phyloP scores from a whole-genome alignment of 2,797 vertebrate genomes.

The Dermochelys coriacea region DNA sequence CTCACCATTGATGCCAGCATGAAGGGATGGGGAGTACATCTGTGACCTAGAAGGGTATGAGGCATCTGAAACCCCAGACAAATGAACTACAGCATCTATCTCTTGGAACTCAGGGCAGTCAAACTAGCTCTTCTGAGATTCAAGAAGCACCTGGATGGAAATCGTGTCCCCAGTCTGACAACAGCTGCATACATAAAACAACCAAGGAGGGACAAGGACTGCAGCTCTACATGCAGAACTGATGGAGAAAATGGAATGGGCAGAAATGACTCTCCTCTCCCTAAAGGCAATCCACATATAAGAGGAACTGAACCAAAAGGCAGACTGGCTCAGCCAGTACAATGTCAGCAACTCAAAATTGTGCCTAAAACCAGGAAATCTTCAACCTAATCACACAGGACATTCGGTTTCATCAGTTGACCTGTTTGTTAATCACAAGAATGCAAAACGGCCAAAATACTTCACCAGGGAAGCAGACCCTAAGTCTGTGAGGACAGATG shows the following conservation, averaged over 20 bases:
- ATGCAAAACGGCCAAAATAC: too few species aligned
- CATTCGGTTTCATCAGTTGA: not conserved
- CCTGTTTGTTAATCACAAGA: too few species aligned
- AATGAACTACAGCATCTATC: not conserved
- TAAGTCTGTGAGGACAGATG: too few species aligned
- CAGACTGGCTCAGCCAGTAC: not conserved
- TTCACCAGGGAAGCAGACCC: too few species aligned
- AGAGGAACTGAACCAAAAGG: not conserved
- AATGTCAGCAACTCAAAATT: not conserved
- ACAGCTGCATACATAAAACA: not conserved
- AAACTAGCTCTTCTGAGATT: not conserved
- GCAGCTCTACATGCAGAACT: not conserved
- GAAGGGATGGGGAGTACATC: not conserved
- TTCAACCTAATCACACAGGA: not conserved
- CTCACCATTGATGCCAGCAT: not conserved
- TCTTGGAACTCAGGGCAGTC: not conserved
- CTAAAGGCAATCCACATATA: not conserved
- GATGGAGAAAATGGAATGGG: not conserved
- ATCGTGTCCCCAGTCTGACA: not conserved
- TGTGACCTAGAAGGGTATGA: not conserved
- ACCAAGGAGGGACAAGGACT: not conserved
- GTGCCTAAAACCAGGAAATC: not conserved
- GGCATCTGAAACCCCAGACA: too few species aligned
- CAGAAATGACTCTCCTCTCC: not conserved
- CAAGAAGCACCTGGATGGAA: not conserved